phyloP scores from a whole-genome alignment of 1,140 invertebrate genomes.

The Pogonomyrmex californicus region DNA sequence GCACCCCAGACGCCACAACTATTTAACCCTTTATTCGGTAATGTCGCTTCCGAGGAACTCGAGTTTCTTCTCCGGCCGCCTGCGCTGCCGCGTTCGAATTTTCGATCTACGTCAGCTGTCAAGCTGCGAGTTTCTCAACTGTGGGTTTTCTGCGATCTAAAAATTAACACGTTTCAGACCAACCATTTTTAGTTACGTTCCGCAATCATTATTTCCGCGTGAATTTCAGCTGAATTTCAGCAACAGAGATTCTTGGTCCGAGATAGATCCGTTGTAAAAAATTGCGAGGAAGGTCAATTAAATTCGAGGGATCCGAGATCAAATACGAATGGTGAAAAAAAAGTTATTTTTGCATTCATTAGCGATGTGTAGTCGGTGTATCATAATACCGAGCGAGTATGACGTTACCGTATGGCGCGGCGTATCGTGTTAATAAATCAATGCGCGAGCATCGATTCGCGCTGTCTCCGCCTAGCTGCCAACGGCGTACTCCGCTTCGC shows the following conservation, averaged over 20 bases:
- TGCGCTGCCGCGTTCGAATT: not conserved
- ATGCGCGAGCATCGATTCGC: constrained; percentile 57
- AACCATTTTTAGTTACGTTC: not conserved
- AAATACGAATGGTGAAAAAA: not conserved
- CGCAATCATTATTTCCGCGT: not conserved
- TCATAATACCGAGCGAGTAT: constrained; percentile 35
- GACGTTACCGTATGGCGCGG: constrained; percentile 34
- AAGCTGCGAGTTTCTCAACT: not conserved
- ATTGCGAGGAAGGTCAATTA: not conserved
- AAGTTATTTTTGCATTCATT: constrained; percentile 27
- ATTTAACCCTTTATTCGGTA: constrained; percentile 57
- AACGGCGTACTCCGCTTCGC: constrained; percentile 1
- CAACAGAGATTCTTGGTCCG: not conserved
- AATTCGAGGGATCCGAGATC: not conserved
- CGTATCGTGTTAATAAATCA: constrained; percentile 62
- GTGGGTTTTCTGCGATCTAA: not conserved
- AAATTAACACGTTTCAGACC: not conserved
- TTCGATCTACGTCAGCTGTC: not conserved
- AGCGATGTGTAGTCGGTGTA: not conserved
- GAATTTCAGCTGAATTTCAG: not conserved
- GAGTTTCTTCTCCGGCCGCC: constrained; percentile 14
- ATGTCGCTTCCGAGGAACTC: constrained; percentile 6
- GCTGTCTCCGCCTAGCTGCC: constrained; percentile 47
- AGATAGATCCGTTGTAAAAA: not conserved
- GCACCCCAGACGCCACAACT: constrained; percentile 47